Conservation (phyloP, 2,797 vertebrate genomes). For the Megalops cyprinoides region DNA sequence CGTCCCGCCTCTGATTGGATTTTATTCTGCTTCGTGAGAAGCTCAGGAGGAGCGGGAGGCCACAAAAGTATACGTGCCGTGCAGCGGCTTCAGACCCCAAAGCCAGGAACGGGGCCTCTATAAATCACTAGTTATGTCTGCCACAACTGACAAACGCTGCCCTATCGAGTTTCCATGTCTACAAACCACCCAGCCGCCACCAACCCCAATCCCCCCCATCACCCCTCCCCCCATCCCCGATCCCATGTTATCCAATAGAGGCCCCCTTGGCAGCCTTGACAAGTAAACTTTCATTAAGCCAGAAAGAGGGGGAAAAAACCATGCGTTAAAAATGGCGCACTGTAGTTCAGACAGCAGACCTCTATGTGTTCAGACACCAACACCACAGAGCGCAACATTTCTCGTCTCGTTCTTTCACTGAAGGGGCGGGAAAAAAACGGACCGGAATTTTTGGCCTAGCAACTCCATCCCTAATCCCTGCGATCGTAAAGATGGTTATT, state of each 20-base stretch:
- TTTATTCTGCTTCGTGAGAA: background rate
- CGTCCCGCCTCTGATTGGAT: background rate
- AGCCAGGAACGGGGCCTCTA: constrained; percentile 56
- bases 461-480: background rate
- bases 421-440: background rate
- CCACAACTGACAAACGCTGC: constrained; percentile 58
- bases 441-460: background rate
- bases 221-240: background rate
- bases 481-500: background rate
- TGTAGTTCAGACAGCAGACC: background rate
- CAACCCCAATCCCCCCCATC: constrained; percentile 9
- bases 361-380: background rate
- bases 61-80: constrained; percentile 37
- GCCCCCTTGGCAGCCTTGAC: background rate
- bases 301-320: background rate
- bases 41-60: no score
- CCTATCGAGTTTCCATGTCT: constrained; percentile 53
- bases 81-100: constrained; percentile 44
- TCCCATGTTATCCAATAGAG: background rate
- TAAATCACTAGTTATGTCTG: constrained; percentile 66
- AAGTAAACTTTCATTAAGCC: constrained; percentile 18
- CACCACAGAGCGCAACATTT: background rate
- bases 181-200: constrained; percentile 44
- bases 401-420: constrained; percentile 38
- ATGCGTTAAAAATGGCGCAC: background rate